Evolutionary conservation across 2,113 vertebrate genomes (phyloP), one percentile per base, ranked within the genome.

Genomic region (Periophthalmus modestus): DNA sequence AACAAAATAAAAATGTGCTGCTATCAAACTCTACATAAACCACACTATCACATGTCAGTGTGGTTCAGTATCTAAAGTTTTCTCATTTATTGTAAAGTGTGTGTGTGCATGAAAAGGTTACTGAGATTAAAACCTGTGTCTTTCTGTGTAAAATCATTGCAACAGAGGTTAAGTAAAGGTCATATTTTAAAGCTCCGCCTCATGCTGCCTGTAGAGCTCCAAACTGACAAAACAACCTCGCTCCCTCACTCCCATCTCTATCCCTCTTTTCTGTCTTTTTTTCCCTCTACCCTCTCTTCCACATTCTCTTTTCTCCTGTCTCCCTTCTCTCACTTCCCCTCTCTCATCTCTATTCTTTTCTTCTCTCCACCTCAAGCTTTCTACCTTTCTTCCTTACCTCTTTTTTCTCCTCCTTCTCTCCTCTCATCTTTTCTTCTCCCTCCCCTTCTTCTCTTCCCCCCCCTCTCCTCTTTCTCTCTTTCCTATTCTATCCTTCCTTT

Each of bases 111-210:
- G 15, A 18, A 52, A 52, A 15, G 16, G 47, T 48, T 4, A 5
- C 14, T 13, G 13, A 59, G 15, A 28, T 15, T n/a, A 21, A 66
- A 66, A n/a, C 3, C n/a, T 13, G 18, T n/a, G 34, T 43, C n/a
- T 18, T 34, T 39, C 2, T 65, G 61, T 65, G 62, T 39, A 39
- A 19, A 65, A n/a, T 34, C 5, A 9, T 39, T 3, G 3, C 11
- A 63, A 65, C 34, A 4, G 19, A 10, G 62, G 34, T 65, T 65
- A 65, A 65, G 34, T 39, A 65, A 43, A 65, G 62, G 18, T 43
- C n/a, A 65, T 9, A 13, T 19, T 34, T 34, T 21, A 10, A 21
- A 39, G 18, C 33, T 18, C 11, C 13, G 11, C 10, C 55, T 58
- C 55, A 10, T 58, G 55, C 33, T 39, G 62, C 62, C 18, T 65